Percentiles rank a stretch among this genome's conserved stretches.
Conservation (phyloP, 2,888 invertebrate species). For the Halictus ligatus region DNA sequence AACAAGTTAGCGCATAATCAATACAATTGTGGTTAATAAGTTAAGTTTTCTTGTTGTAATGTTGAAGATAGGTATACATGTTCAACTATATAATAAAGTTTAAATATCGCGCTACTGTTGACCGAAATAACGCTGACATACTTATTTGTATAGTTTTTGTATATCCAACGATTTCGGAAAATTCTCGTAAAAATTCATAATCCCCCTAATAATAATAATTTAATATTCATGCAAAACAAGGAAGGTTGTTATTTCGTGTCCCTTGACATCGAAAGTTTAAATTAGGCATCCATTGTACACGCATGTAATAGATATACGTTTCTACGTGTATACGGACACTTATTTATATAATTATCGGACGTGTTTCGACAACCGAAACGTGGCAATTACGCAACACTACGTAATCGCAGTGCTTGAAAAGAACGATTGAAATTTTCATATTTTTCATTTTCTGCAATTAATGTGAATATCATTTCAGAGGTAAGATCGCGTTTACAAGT, state of each 20-base stretch:
- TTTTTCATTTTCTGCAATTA: background rate
- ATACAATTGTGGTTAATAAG: conserved; percentile 31
- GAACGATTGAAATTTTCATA: background rate
- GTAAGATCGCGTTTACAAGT: background rate
- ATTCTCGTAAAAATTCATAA: background rate
- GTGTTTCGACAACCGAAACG: conserved; percentile 2
- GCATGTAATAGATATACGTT: background rate
- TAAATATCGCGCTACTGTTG: conserved; percentile 39
- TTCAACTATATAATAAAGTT: conserved; percentile 45
- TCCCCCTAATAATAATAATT: conserved; percentile 11
- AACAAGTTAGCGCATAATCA: conserved; percentile 37
- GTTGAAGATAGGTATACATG: conserved; percentile 39
- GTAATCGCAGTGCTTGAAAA: background rate
- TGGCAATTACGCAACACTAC: background rate
- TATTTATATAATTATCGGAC: conserved; percentile 21
- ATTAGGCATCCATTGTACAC: background rate
- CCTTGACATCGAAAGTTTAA: background rate
- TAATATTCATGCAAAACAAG: conserved; percentile 13
- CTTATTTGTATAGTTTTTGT: conserved; percentile 20
- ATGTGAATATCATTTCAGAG: background rate
- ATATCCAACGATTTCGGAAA: conserved; percentile 4
- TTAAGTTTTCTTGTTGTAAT: conserved; percentile 46
- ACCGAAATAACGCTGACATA: conserved; percentile 21
- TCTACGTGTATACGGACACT: background rate
- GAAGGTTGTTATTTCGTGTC: conserved; percentile 2